These are phyloP conservation scores for Orgyia antiqua DNA, from an alignment of 2,888 invertebrate genomes.

Conservation along the genomic window DNA sequence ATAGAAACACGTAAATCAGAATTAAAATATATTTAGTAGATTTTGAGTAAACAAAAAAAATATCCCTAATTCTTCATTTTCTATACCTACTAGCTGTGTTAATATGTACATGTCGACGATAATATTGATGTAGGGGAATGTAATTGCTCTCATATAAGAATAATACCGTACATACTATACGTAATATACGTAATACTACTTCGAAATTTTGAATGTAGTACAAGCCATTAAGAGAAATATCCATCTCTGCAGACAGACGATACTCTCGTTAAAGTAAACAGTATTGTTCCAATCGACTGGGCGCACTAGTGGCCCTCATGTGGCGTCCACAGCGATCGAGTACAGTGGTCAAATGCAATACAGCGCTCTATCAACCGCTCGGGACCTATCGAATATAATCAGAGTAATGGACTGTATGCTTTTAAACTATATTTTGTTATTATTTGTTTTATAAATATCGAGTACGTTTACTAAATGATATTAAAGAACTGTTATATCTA, in stretches of 20 bases:
- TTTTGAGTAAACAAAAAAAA: too few species aligned
- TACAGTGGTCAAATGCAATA: slow-evolving; percentile 11
- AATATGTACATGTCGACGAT: too few species aligned
- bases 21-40: too few species aligned
- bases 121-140: too few species aligned
- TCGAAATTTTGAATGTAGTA: too few species aligned
- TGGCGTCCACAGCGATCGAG: slow-evolving; percentile 7
- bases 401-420: slow-evolving; percentile 7
- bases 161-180: too few species aligned
- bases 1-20: too few species aligned
- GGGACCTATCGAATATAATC: slow-evolving; percentile 6
- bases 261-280: slow-evolving; percentile 13
- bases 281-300: slow-evolving; percentile 13
- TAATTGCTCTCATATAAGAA: too few species aligned
- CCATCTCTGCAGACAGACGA: background rate
- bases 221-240: background rate
- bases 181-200: too few species aligned
- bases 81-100: too few species aligned
- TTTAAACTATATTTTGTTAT: background rate
- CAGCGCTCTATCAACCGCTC: slow-evolving; percentile 5
- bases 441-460: background rate
- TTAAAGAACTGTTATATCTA: background rate
- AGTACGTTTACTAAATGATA: background rate
- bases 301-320: slow-evolving; percentile 4
- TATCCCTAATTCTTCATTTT: too few species aligned